Percentiles rank a stretch among this genome's conserved stretches.
phyloP scores from a whole-genome alignment of 2,888 invertebrate species.

The Xanthostigma xanthostigma region DNA sequence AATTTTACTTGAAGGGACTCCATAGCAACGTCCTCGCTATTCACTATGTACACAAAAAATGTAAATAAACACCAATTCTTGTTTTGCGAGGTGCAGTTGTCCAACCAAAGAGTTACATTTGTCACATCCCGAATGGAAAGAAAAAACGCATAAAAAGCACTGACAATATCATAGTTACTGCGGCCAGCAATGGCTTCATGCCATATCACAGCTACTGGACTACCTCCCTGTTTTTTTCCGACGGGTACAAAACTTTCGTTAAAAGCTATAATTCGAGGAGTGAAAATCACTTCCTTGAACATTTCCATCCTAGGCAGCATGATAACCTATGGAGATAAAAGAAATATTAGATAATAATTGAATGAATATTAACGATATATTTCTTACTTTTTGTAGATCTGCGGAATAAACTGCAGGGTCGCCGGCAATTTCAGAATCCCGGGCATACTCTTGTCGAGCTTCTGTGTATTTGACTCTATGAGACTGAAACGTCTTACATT shows the following conservation, averaged over 20 bases:
- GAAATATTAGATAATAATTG: conserved; percentile 1
- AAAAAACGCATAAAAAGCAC: conserved; percentile 9
- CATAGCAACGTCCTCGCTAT: conserved; percentile 5
- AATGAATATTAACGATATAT: neutral
- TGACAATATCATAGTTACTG: conserved; percentile 11
- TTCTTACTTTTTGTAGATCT: conserved; percentile 9
- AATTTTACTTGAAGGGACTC: conserved; percentile 12
- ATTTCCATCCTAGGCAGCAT: conserved; percentile 5
- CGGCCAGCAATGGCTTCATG: conserved; percentile 11
- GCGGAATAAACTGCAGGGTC: conserved; percentile 4
- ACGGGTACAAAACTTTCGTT: conserved; percentile 12
- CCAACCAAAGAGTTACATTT: conserved; percentile 13
- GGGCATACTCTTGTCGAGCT: no score
- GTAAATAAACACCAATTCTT: conserved; percentile 11
- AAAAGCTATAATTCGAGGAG: conserved; percentile 9
- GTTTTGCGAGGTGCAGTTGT: conserved; percentile 11
- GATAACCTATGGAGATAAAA: no score
- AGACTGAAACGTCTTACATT: conserved; percentile 2
- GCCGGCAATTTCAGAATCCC: no score
- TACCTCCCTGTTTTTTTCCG: conserved; percentile 7
- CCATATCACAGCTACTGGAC: conserved; percentile 11
- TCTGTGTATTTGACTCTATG: no score
- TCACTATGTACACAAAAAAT: conserved; percentile 11
- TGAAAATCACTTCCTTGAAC: conserved; percentile 10
- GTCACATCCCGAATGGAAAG: conserved; percentile 8